phyloP scores from a whole-genome alignment of 2,888 invertebrate species.

The Drosophila borborema region DNA sequence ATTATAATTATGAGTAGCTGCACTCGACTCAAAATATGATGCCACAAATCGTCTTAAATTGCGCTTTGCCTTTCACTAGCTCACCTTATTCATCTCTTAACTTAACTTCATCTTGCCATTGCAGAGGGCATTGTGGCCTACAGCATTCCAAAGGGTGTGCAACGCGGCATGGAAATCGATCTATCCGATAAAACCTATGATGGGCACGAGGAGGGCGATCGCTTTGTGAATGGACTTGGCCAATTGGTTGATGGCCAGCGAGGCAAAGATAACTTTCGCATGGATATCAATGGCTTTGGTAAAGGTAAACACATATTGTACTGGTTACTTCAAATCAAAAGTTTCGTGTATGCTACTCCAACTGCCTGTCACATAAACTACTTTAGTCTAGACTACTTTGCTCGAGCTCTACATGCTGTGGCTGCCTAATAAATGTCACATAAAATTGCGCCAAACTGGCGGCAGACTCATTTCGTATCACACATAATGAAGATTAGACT shows the following conservation, averaged over 20 bases:
- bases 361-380: constrained; percentile 39
- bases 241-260: constrained; percentile 91
- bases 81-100: constrained; percentile 3
- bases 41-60: constrained; percentile 45
- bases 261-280: constrained; percentile 90
- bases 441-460: constrained; percentile 37
- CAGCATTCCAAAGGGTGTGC: constrained; percentile 90
- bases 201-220: constrained; percentile 88
- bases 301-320: constrained; percentile 86
- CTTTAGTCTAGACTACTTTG: constrained; percentile 15
- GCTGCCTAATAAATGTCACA: constrained; percentile 47
- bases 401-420: constrained; percentile 13
- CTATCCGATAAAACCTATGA: constrained; percentile 92
- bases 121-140: constrained; percentile 92
- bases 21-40: constrained; percentile 25
- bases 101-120: constrained; percentile 19
- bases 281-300: constrained; percentile 88
- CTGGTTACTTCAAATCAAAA: neutral
- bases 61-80: constrained; percentile 37
- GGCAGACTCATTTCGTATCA: constrained; percentile 22
- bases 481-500: constrained; percentile 18
- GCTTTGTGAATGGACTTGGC: constrained; percentile 90
- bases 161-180: constrained; percentile 90
- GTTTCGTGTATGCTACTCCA: constrained; percentile 11
- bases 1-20: constrained; percentile 33